Evolutionary conservation across 2,113 vertebrate species (phyloP).

Genomic region (Cyanoramphus novaezelandiae): DNA sequence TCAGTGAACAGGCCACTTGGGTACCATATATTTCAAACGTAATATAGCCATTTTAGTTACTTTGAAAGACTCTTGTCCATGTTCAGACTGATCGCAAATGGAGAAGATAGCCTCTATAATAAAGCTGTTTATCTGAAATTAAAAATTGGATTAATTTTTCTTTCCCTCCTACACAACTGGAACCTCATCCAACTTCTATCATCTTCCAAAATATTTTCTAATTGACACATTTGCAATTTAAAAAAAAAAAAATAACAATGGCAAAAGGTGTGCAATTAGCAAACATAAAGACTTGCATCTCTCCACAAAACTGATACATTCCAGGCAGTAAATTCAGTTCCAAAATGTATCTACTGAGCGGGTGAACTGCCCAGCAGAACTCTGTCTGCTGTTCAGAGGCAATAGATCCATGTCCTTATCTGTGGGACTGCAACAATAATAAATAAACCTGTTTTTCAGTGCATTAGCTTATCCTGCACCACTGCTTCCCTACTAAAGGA

Average conservation of each 20-base stretch:
- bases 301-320: neutral
- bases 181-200: constrained; percentile 23
- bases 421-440: neutral
- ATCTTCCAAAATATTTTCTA: constrained; percentile 28
- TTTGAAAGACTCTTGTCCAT: neutral
- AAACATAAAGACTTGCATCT: neutral
- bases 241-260: neutral
- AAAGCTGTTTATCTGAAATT: constrained; percentile 56
- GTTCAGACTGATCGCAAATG: neutral
- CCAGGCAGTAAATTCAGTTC: neutral
- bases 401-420: neutral
- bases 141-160: constrained; percentile 42
- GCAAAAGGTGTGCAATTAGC: neutral
- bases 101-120: neutral
- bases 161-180: neutral
- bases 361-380: neutral
- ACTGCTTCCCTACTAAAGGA: neutral
- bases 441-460: constrained; percentile 1
- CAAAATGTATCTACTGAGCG: neutral
- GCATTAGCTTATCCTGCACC: neutral
- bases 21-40: neutral
- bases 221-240: constrained; percentile 7
- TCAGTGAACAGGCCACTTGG: neutral
- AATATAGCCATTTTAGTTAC: neutral
- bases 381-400: neutral